Percentiles rank a stretch among this genome's conserved stretches.
Conservation (phyloP, 2,888 invertebrate species). For the Branchinecta sandiegonensis region DNA sequence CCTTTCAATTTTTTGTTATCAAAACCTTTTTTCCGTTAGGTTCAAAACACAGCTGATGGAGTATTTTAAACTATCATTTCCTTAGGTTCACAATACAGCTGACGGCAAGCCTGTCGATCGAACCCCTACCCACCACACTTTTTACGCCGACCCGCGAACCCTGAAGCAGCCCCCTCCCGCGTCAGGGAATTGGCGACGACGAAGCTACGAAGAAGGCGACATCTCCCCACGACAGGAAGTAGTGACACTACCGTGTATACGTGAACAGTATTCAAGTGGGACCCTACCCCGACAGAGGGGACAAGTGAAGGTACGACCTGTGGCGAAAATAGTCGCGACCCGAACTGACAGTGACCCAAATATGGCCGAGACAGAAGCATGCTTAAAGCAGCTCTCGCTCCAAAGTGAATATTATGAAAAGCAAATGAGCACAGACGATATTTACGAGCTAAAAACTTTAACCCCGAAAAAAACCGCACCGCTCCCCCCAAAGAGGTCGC, state of each 20-base stretch:
- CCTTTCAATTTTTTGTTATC: too few species aligned
- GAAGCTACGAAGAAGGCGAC: conserved; percentile 77
- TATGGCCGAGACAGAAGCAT: conserved; percentile 16
- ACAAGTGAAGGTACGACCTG: conserved; percentile 60
- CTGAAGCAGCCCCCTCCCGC: background rate
- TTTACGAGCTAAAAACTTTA: background rate
- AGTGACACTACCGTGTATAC: conserved; percentile 21
- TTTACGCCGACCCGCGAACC: background rate
- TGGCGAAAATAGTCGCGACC: conserved; percentile 50
- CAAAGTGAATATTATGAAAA: conserved; percentile 5
- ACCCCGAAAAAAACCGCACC: conserved; percentile 5
- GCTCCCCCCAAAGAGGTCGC: conserved; percentile 36
- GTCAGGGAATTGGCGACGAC: conserved; percentile 42
- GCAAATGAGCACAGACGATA: conserved; percentile 10
- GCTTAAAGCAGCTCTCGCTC: conserved; percentile 4
- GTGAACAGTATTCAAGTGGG: conserved; percentile 41
- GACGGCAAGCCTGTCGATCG: conserved; percentile 18
- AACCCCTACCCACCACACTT: background rate
- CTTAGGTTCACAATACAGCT: conserved; percentile 19
- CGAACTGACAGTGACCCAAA: conserved; percentile 25
- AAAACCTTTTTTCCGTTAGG: background rate
- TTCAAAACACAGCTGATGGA: background rate
- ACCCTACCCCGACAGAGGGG: conserved; percentile 73
- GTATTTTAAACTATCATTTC: background rate
- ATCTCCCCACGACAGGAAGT: conserved; percentile 72